Evolutionary conservation across 2,113 vertebrate species (phyloP), one percentile per base, ranked within the genome.

Genomic region (Thamnaconus septentrionalis): DNA sequence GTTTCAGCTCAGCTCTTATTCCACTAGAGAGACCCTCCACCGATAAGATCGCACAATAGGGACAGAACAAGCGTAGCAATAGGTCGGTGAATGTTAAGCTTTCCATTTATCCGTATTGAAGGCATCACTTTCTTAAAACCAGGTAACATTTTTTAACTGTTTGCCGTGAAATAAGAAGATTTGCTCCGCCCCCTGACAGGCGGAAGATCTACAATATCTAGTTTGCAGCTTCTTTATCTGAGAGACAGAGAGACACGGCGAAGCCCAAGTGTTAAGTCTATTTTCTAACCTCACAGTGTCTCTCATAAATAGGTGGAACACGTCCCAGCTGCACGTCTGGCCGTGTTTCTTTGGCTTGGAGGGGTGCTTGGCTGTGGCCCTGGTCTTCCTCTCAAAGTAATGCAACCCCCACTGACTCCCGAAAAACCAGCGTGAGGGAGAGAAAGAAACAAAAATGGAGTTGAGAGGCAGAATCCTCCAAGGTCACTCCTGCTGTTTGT

Each of bases 401-500:
- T 75, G 64, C 56, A 31, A 31, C 18, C 18, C 54, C 55, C 67
- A 43, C n/a, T 31, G 3, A 65, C 9, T 61, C 57, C 66, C 12
- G 31, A 44, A 41, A 64, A 51, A 6, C 5, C 6, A 42, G 39
- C 0, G 41, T 8, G 47, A 62, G 58, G 53, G 53, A 10, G 5
- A 5, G 18, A 6, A 41, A 48, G 63, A 49, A 61, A 60, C 49
- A 49, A 58, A 61, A 58, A 69, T 58, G 48, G 9, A 10, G 47
- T 39, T 2, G 57, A 12, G 53, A 69, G 11, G 52, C 51, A 59
- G 62, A 75, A 82, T 45, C 72, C 83, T 85, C 85, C 82, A 84
- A 83, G 83, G 83, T 87, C 75, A 83, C 76, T 84, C 64, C 73
- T 39, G 7, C 77, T 81, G 69, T 81, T 76, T 81, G 66, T 78